A percentile compares a stretch with the other conserved stretches of the same genome.
phyloP scores from a whole-genome alignment of 2,888 invertebrate genomes.

The Mesopsocus fuscifrons region DNA sequence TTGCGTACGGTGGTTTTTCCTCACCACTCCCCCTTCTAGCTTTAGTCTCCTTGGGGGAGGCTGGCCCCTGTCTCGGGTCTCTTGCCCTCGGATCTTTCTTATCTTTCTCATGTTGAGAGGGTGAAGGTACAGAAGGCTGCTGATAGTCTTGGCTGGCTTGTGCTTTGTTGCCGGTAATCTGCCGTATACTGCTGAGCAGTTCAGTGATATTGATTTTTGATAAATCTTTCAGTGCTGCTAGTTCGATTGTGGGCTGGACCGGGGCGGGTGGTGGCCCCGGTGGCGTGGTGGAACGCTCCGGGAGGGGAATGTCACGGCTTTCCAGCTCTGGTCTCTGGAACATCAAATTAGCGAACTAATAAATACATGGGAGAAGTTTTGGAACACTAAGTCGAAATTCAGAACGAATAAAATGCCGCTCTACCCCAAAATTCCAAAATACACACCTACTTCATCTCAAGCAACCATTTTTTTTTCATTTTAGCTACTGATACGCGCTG shows the following conservation, averaged over 20 bases:
- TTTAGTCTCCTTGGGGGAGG: neutral
- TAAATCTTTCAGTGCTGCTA: slow-evolving; percentile 26
- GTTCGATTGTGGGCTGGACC: slow-evolving; percentile 26
- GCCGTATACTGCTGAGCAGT: slow-evolving; percentile 28
- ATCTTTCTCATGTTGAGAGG: neutral
- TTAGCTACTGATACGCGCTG: too few relatives aligned
- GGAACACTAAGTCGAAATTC: too few relatives aligned
- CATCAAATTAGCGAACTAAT: too few relatives aligned
- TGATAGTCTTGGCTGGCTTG: neutral
- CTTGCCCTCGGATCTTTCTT: slow-evolving; percentile 3
- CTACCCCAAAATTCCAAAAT: too few relatives aligned
- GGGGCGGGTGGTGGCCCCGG: slow-evolving; percentile 23
- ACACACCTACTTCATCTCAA: too few relatives aligned
- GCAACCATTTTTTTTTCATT: too few relatives aligned
- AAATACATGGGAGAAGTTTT: too few relatives aligned
- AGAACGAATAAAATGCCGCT: too few relatives aligned
- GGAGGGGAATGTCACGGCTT: slow-evolving; percentile 14
- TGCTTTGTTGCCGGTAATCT: neutral
- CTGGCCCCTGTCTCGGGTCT: neutral
- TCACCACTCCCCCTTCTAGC: neutral
- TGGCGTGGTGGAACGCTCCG: slow-evolving; percentile 17
- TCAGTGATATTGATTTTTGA: slow-evolving; percentile 56
- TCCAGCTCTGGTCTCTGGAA: slow-evolving; percentile 15
- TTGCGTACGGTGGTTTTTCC: slow-evolving; percentile 4
- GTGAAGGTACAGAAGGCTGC: neutral